phyloP scores from a whole-genome alignment of 1,140 invertebrate genomes.

The Bombus polaris region DNA sequence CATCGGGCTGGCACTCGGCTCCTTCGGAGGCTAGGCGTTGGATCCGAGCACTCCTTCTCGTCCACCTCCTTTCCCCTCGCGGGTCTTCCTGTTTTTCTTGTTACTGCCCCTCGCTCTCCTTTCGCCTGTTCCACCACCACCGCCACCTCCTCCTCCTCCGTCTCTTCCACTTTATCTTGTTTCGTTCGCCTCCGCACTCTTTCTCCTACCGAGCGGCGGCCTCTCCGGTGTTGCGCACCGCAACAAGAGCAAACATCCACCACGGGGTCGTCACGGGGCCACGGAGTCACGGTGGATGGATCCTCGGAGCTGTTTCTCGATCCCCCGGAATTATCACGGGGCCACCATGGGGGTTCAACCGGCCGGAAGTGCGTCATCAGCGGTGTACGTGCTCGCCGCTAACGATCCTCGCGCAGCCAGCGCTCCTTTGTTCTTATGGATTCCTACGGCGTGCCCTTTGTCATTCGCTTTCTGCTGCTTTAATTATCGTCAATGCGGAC shows the following conservation, averaged over 20 bases:
- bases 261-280: conserved; percentile 78
- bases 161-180: conserved; percentile 35
- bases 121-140: conserved; percentile 6
- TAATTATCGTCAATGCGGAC: neutral
- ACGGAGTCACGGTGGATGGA: conserved; percentile 75
- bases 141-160: neutral
- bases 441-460: neutral
- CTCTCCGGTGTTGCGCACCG: conserved; percentile 64
- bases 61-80: conserved; percentile 28
- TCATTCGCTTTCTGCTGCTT: too few species aligned
- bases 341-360: conserved; percentile 69
- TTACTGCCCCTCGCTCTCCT: conserved; percentile 1
- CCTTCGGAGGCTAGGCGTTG: conserved; percentile 70
- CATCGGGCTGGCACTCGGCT: conserved; percentile 66
- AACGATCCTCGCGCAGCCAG: conserved; percentile 54
- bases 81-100: conserved; percentile 24
- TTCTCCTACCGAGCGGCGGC: conserved; percentile 49
- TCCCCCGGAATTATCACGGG: conserved; percentile 73
- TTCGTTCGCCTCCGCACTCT: conserved; percentile 36
- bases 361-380: conserved; percentile 76
- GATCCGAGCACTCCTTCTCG: conserved; percentile 41
- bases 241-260: conserved; percentile 79
- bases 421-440: conserved; percentile 13
- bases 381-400: conserved; percentile 63
- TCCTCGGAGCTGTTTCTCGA: conserved; percentile 68